Evolutionary conservation across 2,797 vertebrate genomes (phyloP).

Genomic region (Sebastes aleutianus): DNA sequence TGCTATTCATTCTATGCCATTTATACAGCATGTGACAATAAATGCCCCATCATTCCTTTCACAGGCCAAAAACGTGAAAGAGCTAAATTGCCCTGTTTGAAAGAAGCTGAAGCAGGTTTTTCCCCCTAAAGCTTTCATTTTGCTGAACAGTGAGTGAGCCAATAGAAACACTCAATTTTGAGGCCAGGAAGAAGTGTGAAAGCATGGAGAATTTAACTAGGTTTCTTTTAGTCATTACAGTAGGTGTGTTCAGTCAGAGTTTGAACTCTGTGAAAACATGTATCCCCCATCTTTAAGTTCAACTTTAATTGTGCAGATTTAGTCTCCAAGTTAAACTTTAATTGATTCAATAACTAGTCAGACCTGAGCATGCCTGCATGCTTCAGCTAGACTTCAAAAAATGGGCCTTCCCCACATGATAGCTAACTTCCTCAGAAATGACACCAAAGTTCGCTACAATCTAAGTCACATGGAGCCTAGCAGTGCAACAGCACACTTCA

Average conservation of each 20-base stretch:
- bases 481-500: background rate
- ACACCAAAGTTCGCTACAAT: background rate
- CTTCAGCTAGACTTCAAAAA: constrained; percentile 34
- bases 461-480: background rate
- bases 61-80: background rate
- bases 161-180: constrained; percentile 26
- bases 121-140: background rate
- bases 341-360: background rate
- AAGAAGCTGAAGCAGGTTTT: background rate
- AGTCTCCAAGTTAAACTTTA: background rate
- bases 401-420: constrained; percentile 66
- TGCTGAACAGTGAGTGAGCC: background rate
- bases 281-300: accelerated
- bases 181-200: constrained; percentile 26
- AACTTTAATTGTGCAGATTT: background rate
- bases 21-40: background rate
- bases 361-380: constrained; percentile 27
- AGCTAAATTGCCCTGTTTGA: background rate
- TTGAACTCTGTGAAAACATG: background rate
- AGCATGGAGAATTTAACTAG: constrained; percentile 26
- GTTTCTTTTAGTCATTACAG: background rate
- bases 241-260: background rate
- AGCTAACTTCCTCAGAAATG: constrained; percentile 37
- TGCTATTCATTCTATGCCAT: background rate
- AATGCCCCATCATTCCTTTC: background rate